Percentiles rank a stretch among this genome's conserved stretches.
Evolutionary conservation across 2,797 vertebrate genomes (phyloP).

Genomic region (Petrocephalus sullivani): DNA sequence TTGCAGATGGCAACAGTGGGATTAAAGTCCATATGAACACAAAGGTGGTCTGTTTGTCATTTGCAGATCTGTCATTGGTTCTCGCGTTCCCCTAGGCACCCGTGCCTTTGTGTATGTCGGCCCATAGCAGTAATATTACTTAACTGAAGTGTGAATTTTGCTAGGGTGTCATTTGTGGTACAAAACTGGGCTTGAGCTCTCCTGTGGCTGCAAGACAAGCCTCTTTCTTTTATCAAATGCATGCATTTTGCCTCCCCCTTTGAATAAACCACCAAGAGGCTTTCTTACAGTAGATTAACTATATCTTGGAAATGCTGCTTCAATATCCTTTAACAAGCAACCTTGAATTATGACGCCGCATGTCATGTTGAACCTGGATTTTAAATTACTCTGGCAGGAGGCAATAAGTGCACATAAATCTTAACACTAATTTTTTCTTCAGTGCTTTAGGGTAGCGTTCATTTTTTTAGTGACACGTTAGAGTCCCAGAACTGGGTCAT

Average conservation of each 20-base stretch:
- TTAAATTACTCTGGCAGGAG: background rate
- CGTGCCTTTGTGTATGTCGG: background rate
- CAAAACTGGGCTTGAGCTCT: background rate
- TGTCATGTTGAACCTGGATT: background rate
- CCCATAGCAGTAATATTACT: background rate
- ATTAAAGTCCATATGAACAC: constrained; percentile 56
- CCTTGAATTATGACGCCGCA: background rate
- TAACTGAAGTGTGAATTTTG: background rate
- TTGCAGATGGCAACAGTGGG: constrained; percentile 62
- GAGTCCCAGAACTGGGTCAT: background rate
- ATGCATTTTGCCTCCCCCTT: background rate
- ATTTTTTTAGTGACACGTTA: background rate
- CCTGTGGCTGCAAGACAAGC: background rate
- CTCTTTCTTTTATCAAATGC: background rate
- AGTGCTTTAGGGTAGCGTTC: background rate
- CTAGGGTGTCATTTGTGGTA: background rate
- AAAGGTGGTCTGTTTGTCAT: constrained; percentile 28
- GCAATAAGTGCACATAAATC: background rate
- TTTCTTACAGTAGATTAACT: background rate
- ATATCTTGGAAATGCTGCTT: background rate
- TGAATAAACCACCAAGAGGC: background rate
- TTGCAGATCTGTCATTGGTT: background rate
- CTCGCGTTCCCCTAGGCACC: too few relatives aligned
- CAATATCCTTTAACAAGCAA: background rate
- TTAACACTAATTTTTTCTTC: background rate